Evolutionary conservation across 2,888 invertebrate genomes (phyloP), one percentile per base, ranked within the genome.

Genomic region (Dorcus hopei): DNA sequence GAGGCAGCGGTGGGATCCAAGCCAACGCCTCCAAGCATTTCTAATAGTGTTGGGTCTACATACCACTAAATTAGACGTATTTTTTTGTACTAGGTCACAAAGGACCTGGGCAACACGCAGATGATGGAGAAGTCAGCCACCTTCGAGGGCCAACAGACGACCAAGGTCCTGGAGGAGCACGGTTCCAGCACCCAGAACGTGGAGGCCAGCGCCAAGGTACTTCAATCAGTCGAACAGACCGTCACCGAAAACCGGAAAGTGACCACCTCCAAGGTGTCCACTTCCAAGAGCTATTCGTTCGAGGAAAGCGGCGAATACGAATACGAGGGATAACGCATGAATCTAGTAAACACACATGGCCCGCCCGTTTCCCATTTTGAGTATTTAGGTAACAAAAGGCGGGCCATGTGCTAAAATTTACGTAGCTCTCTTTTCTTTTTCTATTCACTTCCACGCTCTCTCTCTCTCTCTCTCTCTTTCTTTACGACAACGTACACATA

Each of bases 241-340:
- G 69, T 75, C 7, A 72, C 74, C 33, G 72, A 70, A 52, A 74
- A 73, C 57, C 70, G 72, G 54, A 71, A 76, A 73, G 77, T 77
- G 72, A 72, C 74, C 59, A 68, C 70, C 16, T 68, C 75, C 51
- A 73, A 72, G 66, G 69, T 74, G 53, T 74, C 76, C 56, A 75
- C 76, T 39, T 76, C 77, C 23, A 73, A 77, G 65, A 77, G 76
- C 65, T 78, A 72, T 61, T 75, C 75, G 52, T 74, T 75, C 68
- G 79, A 79, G 69, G 78, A 78, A 66, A 70, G 71, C 19, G 75
- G 77, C 66, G 79, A 79, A 67, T 78, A 72, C 66, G 78, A 75
- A 67, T 59, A 64, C 43, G 63, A 62, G 41, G 57, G 51, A 45
- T 56, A 58, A 26, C 9, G 19, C 19, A 3, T 39, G 53, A 60